A percentile compares a stretch with the other conserved stretches of the same genome.
phyloP scores from a whole-genome alignment of 2,113 vertebrate genomes.

The Nibea albiflora region DNA sequence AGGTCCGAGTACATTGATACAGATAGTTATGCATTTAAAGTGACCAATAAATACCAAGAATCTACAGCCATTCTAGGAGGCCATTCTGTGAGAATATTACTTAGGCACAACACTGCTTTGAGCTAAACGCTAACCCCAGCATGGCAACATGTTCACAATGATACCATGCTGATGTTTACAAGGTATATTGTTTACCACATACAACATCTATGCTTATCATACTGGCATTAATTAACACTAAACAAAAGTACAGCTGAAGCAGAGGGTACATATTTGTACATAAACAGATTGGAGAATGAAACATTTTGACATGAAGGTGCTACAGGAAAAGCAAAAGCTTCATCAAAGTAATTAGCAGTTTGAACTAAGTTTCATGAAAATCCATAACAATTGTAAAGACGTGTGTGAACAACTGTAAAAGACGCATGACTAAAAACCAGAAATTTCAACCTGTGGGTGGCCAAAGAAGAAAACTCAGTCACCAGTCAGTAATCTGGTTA shows the following conservation, averaged over 20 bases:
- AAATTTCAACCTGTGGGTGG: neutral
- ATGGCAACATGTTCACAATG: neutral
- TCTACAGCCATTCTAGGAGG: neutral
- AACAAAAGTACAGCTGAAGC: neutral
- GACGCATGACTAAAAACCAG: neutral
- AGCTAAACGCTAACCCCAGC: neutral
- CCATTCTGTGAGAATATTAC: constrained; percentile 1
- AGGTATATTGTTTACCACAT: no score
- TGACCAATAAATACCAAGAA: constrained; percentile 1
- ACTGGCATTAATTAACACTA: neutral
- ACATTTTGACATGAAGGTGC: neutral
- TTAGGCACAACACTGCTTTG: neutral
- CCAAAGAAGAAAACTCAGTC: neutral
- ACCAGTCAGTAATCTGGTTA: neutral
- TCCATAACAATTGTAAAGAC: neutral
- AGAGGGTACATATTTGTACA: neutral
- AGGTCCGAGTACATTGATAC: neutral
- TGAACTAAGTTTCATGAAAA: neutral
- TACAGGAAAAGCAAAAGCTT: neutral
- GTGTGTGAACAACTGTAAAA: no score
- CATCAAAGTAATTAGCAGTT: neutral
- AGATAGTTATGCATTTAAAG: constrained; percentile 6
- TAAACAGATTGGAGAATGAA: neutral
- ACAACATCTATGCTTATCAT: neutral
- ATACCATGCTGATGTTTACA: no score